Base-by-base conservation (phyloP, 2,888 invertebrate genomes). In the Deilephila porcellus region DNA sequence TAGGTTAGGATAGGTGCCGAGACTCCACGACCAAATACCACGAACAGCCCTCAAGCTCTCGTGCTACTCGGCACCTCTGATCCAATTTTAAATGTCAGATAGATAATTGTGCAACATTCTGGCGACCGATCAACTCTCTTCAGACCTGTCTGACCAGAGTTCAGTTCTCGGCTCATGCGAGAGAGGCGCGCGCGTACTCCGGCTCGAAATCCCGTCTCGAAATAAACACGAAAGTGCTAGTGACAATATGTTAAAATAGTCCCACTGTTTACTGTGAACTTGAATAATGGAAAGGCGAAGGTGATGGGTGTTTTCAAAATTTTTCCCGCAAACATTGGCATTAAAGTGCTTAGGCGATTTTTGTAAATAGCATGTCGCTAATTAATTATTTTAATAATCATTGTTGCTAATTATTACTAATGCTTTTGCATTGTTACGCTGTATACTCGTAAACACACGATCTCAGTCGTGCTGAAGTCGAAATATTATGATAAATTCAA, bases 21-120 rank as follows among this genome's bases (percentile, higher is more conserved):
- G 56, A 45, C 3, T 4, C 56, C n/a, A 52, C 5, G 25, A 45
- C 25, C 37, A 37, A 37, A 8, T 37, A 37, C 14, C 67, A 45
- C 67, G 45, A n/a, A 2, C 52, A 67, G 20, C 52, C 67, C 67
- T 52, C 45, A 52, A 67, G 52, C 67, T 45, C 67, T 17, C 67
- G 67, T 52, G 52, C 67, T 17, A 67, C 25, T 20, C 17, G 52
- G 1, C 52, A 45, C 45, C 86, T 88, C 87, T 89, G 93, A 89
- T 93, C 93, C 93, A 91, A 93, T 94, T 94, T 94, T 93, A 93
- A 94, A 94, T 94, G 93, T 94, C 94, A 94, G 92, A 91, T 91
- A 92, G 93, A 92, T 93, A 93, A 93, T 94, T 94, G 93, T 93
- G 93, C 89, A 93, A 93, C 90, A 79, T 85, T 83, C 90, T 92